These are phyloP conservation scores for Drosophila testacea DNA, from an alignment of 2,888 invertebrate genomes.

Conservation along the genomic window DNA sequence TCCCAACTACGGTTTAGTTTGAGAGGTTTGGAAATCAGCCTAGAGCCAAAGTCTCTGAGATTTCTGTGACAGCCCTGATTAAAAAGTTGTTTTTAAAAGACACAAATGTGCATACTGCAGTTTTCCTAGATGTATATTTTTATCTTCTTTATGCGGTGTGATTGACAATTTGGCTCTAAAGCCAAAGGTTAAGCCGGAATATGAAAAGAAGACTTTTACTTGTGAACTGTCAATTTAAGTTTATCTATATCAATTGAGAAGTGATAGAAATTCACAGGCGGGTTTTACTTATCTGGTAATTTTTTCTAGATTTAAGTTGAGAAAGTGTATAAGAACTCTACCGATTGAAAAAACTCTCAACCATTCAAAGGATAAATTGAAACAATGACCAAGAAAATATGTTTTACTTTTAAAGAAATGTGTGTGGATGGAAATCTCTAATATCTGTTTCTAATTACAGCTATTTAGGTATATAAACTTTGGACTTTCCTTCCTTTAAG, in stretches of 20 bases:
- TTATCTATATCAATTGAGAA: too few relatives aligned
- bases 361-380: neutral
- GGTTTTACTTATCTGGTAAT: too few relatives aligned
- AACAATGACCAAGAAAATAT: neutral
- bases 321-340: too few relatives aligned
- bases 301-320: too few relatives aligned
- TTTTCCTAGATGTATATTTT: too few relatives aligned
- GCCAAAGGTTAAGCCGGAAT: neutral
- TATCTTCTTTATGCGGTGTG: too few relatives aligned
- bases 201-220: neutral
- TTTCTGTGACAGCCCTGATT: too few relatives aligned
- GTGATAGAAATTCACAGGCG: too few relatives aligned
- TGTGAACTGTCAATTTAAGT: neutral
- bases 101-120: neutral
- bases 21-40: too few relatives aligned
- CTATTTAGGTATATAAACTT: neutral
- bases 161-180: neutral
- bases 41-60: too few relatives aligned
- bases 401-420: neutral
- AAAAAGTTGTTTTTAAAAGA: neutral
- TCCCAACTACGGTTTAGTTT: too few relatives aligned
- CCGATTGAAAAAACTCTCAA: too few relatives aligned
- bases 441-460: neutral
- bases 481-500: neutral
- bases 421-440: neutral